phyloP scores from a whole-genome alignment of 1,140 invertebrate genomes.

The Drosophila busckii region DNA sequence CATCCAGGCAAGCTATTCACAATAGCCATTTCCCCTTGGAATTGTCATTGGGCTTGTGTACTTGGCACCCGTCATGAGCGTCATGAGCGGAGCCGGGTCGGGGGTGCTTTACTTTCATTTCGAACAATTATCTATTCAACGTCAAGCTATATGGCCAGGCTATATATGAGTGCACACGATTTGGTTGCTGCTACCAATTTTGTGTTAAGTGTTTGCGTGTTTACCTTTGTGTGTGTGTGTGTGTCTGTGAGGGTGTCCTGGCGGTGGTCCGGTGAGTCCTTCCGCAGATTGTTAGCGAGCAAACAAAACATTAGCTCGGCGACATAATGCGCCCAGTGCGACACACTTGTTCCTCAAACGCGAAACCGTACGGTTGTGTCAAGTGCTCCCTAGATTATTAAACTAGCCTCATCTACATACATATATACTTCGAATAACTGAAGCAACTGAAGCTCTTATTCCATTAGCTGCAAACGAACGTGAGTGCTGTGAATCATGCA shows the following conservation, averaged over 20 bases:
- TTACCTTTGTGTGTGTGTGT: conserved; percentile 20
- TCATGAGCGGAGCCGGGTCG: conserved; percentile 8
- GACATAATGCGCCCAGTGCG: conserved; percentile 52
- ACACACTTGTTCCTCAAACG: conserved; percentile 75
- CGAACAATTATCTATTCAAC: conserved; percentile 78
- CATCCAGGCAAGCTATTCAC: conserved; percentile 27
- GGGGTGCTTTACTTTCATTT: conserved; percentile 63
- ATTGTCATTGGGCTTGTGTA: conserved; percentile 53
- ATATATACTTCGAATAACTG: background rate
- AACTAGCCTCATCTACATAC: conserved; percentile 6
- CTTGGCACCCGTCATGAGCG: conserved; percentile 50
- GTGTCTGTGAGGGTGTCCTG: conserved; percentile 37
- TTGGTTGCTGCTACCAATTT: conserved; percentile 66
- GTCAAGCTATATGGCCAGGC: conserved; percentile 49
- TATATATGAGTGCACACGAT: conserved; percentile 73
- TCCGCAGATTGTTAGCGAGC: conserved; percentile 72
- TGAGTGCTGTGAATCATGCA: conserved; percentile 10
- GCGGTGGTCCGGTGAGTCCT: conserved; percentile 72
- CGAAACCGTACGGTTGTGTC: conserved; percentile 67
- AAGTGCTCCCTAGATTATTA: conserved; percentile 38
- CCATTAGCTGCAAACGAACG: background rate
- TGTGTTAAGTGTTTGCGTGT: conserved; percentile 75
- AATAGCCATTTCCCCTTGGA: conserved; percentile 68
- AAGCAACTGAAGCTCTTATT: background rate
- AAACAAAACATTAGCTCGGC: conserved; percentile 73